Base-by-base conservation (phyloP, 2,888 invertebrate genomes). In the Theretra japonica region DNA sequence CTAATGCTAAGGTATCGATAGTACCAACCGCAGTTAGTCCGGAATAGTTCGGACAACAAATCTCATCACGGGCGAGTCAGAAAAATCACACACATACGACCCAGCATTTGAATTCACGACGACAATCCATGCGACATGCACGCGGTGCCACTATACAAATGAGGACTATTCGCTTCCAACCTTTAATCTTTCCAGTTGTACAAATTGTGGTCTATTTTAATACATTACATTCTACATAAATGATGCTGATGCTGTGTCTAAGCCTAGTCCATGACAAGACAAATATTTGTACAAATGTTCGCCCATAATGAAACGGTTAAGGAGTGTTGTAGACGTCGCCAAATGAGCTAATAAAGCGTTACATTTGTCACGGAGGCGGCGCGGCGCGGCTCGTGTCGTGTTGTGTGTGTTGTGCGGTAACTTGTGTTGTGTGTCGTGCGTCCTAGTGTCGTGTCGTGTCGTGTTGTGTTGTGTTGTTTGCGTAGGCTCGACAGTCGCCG, bases 331-430 rank as follows among this genome's bases (percentile, higher is more conserved):
- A 6, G 48, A 48, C 41, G 48, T 65, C 23, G 21, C 23, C 25
- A 23, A 65, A 65, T 65, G 65, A 19, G 15, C 41, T 17, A 65
- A 65, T 65, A 65, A 65, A 41, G 48, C 65, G 23, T 41, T 7
- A 65, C 65, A 65, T 65, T 65, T 65, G 48, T 65, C 48, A 41
- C 17, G 41, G 41, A 23, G 23, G 23, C 25, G 56, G 8, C 56
- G 56, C 57, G n/a, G 21, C 4, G 17, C 25, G 28, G 28, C 2
- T n/a, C n/a, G 28, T 28, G 28, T 28, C 28, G 25, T 53, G 19
- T 53, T 11, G 8, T 53, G 50, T 53, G 19, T 53, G 5, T 5
- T 5, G 15, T 53, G n/a, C 4, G 19, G 19, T 19, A 7, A n/a
- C 17, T 15, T 48, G 8, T 48, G 48, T 48, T 48, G 8, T 48